Conservation (phyloP, 2,888 invertebrate genomes). For the Drosophila gaucha region DNA sequence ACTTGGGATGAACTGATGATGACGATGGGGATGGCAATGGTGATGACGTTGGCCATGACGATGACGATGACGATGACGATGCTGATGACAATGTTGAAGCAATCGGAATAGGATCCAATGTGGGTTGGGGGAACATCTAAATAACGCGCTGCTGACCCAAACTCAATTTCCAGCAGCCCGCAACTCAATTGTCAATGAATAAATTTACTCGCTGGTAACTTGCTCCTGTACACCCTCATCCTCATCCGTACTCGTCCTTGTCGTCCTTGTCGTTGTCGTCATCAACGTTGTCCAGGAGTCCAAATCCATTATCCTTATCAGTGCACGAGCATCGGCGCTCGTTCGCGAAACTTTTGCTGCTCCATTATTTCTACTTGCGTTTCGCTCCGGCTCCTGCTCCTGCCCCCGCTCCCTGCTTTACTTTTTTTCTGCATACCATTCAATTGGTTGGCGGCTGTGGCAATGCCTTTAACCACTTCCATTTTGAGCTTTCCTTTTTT, state of each 20-base stretch:
- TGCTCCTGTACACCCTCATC: conserved; percentile 4
- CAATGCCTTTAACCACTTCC: conserved; percentile 49
- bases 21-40: conserved; percentile 32
- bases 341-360: conserved; percentile 61
- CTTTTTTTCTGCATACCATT: conserved; percentile 24
- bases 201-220: conserved; percentile 65
- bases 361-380: conserved; percentile 63
- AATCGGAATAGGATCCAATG: conserved; percentile 18
- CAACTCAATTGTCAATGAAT: conserved; percentile 83
- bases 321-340: conserved; percentile 66
- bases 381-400: conserved; percentile 21
- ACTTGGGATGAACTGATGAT: conserved; percentile 72
- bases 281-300: conserved; percentile 59
- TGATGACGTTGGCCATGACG: conserved; percentile 24
- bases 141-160: conserved; percentile 58
- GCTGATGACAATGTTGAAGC: conserved; percentile 31
- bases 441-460: conserved; percentile 45
- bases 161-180: conserved; percentile 79
- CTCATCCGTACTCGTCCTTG: not conserved
- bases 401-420: not conserved
- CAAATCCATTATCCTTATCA: conserved; percentile 80
- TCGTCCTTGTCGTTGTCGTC: conserved; percentile 6
- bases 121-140: conserved; percentile 35
- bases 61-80: conserved; percentile 17
- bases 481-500: conserved; percentile 32